Base-by-base conservation (phyloP, 64 coral and sea anemone genomes). In the Orbicella faveolata region DNA sequence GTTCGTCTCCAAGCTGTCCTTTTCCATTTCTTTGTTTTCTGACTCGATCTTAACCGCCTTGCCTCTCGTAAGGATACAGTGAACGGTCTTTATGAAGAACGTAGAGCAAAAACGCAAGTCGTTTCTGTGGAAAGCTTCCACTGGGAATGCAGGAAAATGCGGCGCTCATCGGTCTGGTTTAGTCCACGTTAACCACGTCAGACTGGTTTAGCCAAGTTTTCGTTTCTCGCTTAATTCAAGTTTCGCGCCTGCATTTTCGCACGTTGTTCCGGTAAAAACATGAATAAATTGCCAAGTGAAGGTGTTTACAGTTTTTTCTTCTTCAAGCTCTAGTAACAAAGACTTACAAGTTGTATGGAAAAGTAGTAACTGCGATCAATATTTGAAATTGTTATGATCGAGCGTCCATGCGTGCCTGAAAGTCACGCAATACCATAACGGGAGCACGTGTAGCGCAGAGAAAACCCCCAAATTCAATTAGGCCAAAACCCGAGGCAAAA, bases 181-280 rank as follows among this genome's bases (percentile, higher is more conserved):
- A 23, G 26, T 52, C 36, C 82, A 73, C 66, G 82, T 73, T 73
- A 7, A 39, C 82, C 82, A 85, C 15, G 82, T 85, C 65, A 52
- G 82, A 85, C 82, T 85, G 82, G 82, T 85, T 85, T 85, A 41
- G 7, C 34, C 82, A 37, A 30, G 64, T 85, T 72, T 83, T 52
- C 12, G 19, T 51, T 70, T 44, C 36, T 85, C 19, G 57, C 30
- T 19, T 20, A 63, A 36, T 82, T 64, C 57, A 82, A 73, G 65
- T 85, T 73, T 85, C 82, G 82, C 82, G 82, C 63, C 82, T 85
- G 82, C 39, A 21, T 85, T 30, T 12, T 73, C 63, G 20, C 82
- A 52, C 36, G 36, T 26, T 12, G 61, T 53, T 52, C 37, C 21
- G 21, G 23, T 52, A 53, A 78, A 30, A 78, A 78, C 6, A 6